Evolutionary conservation across 2,797 vertebrate genomes (phyloP), one percentile per base, ranked within the genome.

Genomic region (Syngnathus rostellatus): DNA sequence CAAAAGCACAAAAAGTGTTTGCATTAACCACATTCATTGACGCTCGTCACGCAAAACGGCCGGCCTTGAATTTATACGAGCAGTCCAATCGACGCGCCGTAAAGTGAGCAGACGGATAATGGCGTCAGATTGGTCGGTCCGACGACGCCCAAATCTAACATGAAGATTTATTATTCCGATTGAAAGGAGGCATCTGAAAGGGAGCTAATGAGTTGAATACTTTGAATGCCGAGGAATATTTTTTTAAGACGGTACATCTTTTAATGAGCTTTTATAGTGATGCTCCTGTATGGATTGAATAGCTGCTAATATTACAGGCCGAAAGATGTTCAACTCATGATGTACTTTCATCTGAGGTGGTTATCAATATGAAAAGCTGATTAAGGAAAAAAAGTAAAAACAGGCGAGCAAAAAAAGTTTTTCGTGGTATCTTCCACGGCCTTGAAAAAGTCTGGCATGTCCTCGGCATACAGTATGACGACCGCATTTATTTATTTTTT

Each of bases 401-500:
- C 21, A 10, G 21, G 58, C 37, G n/a, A 16, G 9, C 17, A 39
- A 25, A 45, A 62, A 21, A 43, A 61, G n/a, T 40, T 62, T 43
- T 6, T 41, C 21, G 7, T 25, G 21, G 25, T 16, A 25, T 57
- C 10, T 39, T 62, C 37, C 9, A 66, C 63, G 70, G 73, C 71
- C 68, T 73, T 69, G 70, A 76, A 71, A 74, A 81, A 67, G 21
- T 23, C 39, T 6, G 76, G 63, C 55, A 40, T 14, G 66, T 83
- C 61, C 71, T 6, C 3, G 66, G 70, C 73, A 66, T 81, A 80
- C 75, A 75, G 73, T 74, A 74, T 86, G 86, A 89, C 80, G 85
- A 83, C 83, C 85, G 77, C 5, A 54, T 74, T 38, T 31, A 23
- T 23, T 23, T 23, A 23, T 31, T 54, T 37, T 58, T 57, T 57